Base-by-base conservation (phyloP, 2,888 invertebrate genomes). In the Micoletzkya japonica region DNA sequence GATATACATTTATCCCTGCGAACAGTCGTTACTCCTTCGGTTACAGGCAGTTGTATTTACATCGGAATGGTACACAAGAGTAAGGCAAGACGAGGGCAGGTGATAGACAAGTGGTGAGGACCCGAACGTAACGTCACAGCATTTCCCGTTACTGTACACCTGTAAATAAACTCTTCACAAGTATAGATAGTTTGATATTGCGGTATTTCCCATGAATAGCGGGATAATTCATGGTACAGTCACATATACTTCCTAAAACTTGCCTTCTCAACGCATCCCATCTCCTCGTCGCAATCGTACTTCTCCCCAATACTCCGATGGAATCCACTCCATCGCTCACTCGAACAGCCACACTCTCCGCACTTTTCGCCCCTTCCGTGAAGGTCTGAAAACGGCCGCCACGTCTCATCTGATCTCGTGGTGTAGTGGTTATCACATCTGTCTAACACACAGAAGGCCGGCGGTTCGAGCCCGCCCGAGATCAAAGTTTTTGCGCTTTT, bases 371-470 rank as follows among this genome's bases (percentile, higher is more conserved):
- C 61, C 28, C 61, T 28, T 44, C 61, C 61, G 32, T 61, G 61
- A 61, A 61, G 49, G 32, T 61, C 61, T 61, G 49, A 28, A 61
- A 61, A 7, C 24, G 36, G 52, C 34, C 2, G 17, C 0, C 0
- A 14, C 24, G 34, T 0, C 6, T 4, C 54, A 52, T 28, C 30
- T 26, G 52, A 64, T 52, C 64, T 52, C 64, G 52, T 52, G 64
- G 52, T 64, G 64, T 52, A 64, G 52, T 52, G 52, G 64, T 64
- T 52, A 77, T 76, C 75, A 77, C 75, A 74, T 76, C 75, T 77
- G 77, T 74, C 77, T 76, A 76, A 76, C 76, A 76, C 76, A 75
- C 74, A 75, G 76, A 76, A 76, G 76, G 76, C 71, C 76, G 73
- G 76, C 73, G 76, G 76, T 76, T 76, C 74, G 74, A 76, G 74